These are phyloP conservation scores for Ceratosolen fusciceps DNA, from an alignment of 1,140 invertebrate species.

Conservation along the genomic window DNA sequence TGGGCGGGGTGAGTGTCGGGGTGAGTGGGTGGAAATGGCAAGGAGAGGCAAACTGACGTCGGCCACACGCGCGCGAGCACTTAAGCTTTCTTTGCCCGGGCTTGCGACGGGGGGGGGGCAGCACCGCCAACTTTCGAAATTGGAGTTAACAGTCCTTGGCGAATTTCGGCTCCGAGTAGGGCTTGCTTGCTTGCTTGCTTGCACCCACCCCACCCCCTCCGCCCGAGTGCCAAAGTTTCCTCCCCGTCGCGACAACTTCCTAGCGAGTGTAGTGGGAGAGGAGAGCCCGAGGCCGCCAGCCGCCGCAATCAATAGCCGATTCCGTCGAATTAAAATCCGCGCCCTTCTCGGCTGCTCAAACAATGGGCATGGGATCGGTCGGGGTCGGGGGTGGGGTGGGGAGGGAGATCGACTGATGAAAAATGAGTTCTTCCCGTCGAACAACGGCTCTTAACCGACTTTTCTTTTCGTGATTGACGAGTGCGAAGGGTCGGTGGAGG, in stretches of 20 bases:
- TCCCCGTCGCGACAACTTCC: constrained; percentile 20
- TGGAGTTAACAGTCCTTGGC: constrained; percentile 41
- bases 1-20: not conserved
- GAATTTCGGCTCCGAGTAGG: no score
- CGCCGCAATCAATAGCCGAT: constrained; percentile 27
- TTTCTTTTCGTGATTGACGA: no score
- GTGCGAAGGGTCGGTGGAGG: not conserved
- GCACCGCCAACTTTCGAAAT: constrained; percentile 33
- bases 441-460: no score
- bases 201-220: no score
- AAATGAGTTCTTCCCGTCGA: no score
- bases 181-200: no score
- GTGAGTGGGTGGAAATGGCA: not conserved
- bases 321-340: constrained; percentile 24
- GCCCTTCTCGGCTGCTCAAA: not conserved
- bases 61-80: not conserved
- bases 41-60: not conserved
- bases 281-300: not conserved
- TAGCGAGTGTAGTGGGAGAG: not conserved
- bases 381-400: not conserved
- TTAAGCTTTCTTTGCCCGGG: not conserved
- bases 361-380: not conserved
- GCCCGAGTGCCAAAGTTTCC: not conserved
- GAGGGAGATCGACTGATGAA: not conserved
- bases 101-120: not conserved